These are phyloP conservation scores for Drosophila nannoptera DNA, from an alignment of 1,140 invertebrate species.

Conservation along the genomic window DNA sequence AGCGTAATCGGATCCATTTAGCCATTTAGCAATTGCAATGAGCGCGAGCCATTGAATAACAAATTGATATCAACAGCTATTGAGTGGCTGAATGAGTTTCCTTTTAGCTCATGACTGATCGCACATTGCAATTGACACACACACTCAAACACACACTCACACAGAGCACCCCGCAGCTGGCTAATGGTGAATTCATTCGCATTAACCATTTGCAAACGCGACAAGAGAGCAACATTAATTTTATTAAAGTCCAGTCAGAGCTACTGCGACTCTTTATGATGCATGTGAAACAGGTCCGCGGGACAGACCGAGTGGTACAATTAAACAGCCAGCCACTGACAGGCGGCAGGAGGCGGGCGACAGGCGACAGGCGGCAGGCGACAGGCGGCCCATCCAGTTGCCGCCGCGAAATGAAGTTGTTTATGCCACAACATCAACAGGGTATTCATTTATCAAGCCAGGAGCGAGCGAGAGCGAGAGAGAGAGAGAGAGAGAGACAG, in stretches of 20 bases:
- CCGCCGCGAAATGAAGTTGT: conserved; percentile 14
- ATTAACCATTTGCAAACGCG: conserved; percentile 29
- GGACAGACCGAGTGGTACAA: neutral
- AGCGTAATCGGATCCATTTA: neutral
- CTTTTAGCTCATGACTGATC: conserved; percentile 12
- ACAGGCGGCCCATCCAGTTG: conserved; percentile 2
- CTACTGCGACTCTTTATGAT: conserved; percentile 8
- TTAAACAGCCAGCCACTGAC: conserved; percentile 5
- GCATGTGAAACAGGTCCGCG: conserved; percentile 14
- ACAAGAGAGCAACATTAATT: conserved; percentile 24
- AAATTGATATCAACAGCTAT: conserved; percentile 21
- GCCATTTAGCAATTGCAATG: conserved; percentile 26
- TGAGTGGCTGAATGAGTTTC: conserved; percentile 4
- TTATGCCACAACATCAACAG: neutral
- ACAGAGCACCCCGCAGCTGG: neutral
- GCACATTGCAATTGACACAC: conserved; percentile 13
- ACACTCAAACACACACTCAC: neutral
- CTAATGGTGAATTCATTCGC: conserved; percentile 31
- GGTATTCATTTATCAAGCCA: conserved; percentile 5
- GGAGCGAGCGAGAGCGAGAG: neutral
- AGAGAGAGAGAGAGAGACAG: too few relatives aligned
- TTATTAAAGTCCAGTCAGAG: conserved; percentile 10
- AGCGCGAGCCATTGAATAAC: conserved; percentile 35
- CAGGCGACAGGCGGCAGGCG: neutral
- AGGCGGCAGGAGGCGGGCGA: neutral